Evolutionary conservation across 2,113 vertebrate species (phyloP), one percentile per base, ranked within the genome.

Genomic region (Platichthys stellatus): DNA sequence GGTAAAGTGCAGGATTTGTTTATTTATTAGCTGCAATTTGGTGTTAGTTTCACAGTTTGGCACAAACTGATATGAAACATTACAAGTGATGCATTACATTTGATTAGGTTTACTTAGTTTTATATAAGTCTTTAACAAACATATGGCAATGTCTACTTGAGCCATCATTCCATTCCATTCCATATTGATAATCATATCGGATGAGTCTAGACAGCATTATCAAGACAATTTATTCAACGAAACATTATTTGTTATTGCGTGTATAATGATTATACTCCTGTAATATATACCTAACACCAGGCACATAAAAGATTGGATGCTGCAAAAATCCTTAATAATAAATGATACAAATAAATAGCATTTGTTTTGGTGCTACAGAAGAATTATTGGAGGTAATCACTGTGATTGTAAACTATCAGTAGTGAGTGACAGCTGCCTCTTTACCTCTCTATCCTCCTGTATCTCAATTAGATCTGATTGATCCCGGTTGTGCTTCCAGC

Each of bases 381-480:
- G 10, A 40, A 26, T 63, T 45, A 54, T n/a, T 15, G 24, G 13
- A 71, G 7, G 10, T 35, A 13, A 45, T 49, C 51, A 49, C 45
- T 17, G 45, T 49, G 15, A 17, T 17, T 17, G 14, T 15, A 17
- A 14, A 49, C 45, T 17, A 15, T 35, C 24, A 17, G 38, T 2
- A 20, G 35, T 49, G 51, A 31, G 38, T 43, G 43, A 17, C 60
- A 67, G 62, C 69, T 66, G 26, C 28, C 57, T 58, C 1, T 4
- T 45, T 6, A 9, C 35, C 7, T 63, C 17, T 43, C 43, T 56
- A 51, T 53, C 54, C 67, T 76, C 11, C 11, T 31, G 28, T n/a
- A 54, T 24, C n/a, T 69, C 9, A n/a, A 20, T 13, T 67, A 71
- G 15, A 69, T 69, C 58, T 61, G 51, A 58, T 51, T 69, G 38